Evolutionary conservation across 2,888 invertebrate genomes (phyloP).

Genomic region (Horisme vitalbata): DNA sequence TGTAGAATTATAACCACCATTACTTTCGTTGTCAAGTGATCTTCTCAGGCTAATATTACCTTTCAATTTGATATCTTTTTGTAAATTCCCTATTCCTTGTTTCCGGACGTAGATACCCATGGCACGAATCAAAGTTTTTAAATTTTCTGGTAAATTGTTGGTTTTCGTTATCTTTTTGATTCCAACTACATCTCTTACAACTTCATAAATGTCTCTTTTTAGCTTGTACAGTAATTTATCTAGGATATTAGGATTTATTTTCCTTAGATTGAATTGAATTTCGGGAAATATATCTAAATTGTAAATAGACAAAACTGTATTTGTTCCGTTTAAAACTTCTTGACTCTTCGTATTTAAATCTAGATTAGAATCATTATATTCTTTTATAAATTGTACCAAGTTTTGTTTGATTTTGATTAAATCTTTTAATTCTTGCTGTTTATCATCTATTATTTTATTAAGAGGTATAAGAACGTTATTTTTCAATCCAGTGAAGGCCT

Average conservation of each 20-base stretch:
- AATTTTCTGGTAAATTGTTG: constrained; percentile 41
- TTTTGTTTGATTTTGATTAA: constrained; percentile 49
- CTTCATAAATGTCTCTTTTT: constrained; percentile 57
- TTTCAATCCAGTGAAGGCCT: constrained; percentile 33
- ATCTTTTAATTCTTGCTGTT: constrained; percentile 52
- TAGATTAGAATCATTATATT: constrained; percentile 31
- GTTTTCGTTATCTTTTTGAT: constrained; percentile 44
- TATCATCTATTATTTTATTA: constrained; percentile 49
- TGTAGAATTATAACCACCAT: constrained; percentile 18
- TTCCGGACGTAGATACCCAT: constrained; percentile 53
- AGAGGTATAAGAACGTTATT: constrained; percentile 46
- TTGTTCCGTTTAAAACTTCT: constrained; percentile 20
- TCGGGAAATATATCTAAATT: constrained; percentile 45
- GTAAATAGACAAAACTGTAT: constrained; percentile 39
- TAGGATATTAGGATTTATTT: constrained; percentile 29
- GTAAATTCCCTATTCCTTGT: constrained; percentile 31
- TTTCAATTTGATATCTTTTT: constrained; percentile 14
- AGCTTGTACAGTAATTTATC: constrained; percentile 51
- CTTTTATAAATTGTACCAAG: constrained; percentile 42
- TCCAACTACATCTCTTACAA: constrained; percentile 48
- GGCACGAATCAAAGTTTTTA: constrained; percentile 46
- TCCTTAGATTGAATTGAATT: constrained; percentile 36
- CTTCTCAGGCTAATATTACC: constrained; percentile 8
- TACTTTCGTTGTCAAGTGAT: not conserved
- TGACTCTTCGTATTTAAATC: constrained; percentile 21